These are phyloP conservation scores for Cryptotis parvus DNA, from an alignment of 2,113 vertebrate species.

Conservation along the genomic window DNA sequence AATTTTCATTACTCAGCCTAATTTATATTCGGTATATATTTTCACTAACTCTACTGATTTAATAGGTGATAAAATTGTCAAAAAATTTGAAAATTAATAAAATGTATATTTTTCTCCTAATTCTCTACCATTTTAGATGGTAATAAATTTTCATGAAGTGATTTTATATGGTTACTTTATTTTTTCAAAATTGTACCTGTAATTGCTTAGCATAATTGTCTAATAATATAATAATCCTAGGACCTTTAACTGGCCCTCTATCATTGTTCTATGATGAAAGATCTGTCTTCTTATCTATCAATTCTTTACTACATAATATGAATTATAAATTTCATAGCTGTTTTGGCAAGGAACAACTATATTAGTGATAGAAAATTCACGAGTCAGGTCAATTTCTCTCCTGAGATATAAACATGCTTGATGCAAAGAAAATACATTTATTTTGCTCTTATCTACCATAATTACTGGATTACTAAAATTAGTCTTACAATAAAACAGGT, in stretches of 20 bases:
- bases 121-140: neutral
- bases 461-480: slow-evolving; percentile 24
- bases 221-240: neutral
- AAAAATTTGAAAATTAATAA: neutral
- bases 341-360: neutral
- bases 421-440: neutral
- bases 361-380: neutral
- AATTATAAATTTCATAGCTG: neutral
- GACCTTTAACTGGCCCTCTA: neutral
- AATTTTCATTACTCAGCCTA: neutral
- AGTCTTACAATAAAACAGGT: neutral
- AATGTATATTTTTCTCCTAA: neutral
- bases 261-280: neutral
- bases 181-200: neutral
- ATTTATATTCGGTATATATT: neutral
- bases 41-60: neutral
- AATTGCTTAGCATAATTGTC: neutral
- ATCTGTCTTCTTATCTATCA: neutral
- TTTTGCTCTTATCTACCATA: neutral
- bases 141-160: accelerated
- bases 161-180: neutral
- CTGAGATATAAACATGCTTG: neutral
- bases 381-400: neutral
- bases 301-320: neutral
- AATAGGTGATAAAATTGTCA: neutral